Conservation (phyloP, 2,113 vertebrate genomes). For the Taxidea taxus region DNA sequence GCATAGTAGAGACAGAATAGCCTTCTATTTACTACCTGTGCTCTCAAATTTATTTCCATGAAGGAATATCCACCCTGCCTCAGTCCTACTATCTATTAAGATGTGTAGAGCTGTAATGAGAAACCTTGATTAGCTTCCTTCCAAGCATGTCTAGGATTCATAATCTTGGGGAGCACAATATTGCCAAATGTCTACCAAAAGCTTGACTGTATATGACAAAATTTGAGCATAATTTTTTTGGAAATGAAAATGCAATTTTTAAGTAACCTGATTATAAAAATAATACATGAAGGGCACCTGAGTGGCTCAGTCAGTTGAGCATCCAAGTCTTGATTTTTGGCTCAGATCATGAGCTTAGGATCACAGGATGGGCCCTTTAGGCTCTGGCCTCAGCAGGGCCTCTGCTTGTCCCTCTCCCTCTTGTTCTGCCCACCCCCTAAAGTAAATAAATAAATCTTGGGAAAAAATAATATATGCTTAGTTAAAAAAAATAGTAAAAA, state of each 20-base stretch:
- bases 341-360: neutral
- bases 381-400: neutral
- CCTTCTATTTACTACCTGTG: neutral
- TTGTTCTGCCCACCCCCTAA: neutral
- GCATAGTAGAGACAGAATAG: neutral
- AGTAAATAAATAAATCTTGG: neutral
- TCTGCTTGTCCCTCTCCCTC: neutral
- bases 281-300: neutral
- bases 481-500: neutral
- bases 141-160: neutral
- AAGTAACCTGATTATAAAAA: neutral
- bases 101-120: neutral
- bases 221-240: neutral
- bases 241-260: neutral
- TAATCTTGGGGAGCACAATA: neutral
- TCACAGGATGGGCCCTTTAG: neutral
- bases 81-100: neutral
- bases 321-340: neutral
- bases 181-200: neutral
- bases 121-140: neutral
- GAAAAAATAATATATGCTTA: neutral
- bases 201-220: neutral
- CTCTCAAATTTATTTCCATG: neutral
- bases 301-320: neutral
- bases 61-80: neutral